Conservation (phyloP, 1,140 invertebrate genomes). For the Papilio dardanus region DNA sequence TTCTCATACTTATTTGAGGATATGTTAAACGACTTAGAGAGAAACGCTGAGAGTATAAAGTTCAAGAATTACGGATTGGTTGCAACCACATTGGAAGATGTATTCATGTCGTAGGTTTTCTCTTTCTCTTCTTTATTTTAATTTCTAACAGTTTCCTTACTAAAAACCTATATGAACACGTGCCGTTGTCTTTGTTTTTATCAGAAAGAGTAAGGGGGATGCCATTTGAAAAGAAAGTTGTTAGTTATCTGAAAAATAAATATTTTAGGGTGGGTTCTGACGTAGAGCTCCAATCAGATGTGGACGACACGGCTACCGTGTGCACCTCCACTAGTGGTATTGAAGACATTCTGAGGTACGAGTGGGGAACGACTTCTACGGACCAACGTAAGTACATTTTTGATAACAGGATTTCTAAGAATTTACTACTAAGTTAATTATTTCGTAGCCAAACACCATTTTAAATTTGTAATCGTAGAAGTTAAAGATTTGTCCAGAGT, state of each 20-base stretch:
- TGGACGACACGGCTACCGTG: slow-evolving; percentile 49
- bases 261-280: slow-evolving; percentile 61
- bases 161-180: background rate
- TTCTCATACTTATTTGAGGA: slow-evolving; percentile 79
- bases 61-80: slow-evolving; percentile 86
- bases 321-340: slow-evolving; percentile 42
- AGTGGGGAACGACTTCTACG: slow-evolving; percentile 51
- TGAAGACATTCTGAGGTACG: slow-evolving; percentile 43
- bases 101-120: slow-evolving; percentile 89
- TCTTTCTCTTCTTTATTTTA: background rate
- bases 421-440: no score
- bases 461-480: no score
- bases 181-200: background rate
- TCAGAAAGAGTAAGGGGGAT: no score
- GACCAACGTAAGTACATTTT: slow-evolving; percentile 51
- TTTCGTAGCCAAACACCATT: no score
- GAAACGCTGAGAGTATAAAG: slow-evolving; percentile 84
- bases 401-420: no score
- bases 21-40: slow-evolving; percentile 87
- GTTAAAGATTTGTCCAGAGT: no score
- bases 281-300: slow-evolving; percentile 49
- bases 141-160: background rate
- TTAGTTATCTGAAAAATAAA: background rate
- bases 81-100: slow-evolving; percentile 93
- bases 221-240: background rate